phyloP scores from a whole-genome alignment of 2,797 vertebrate species.

The Staurois parvus region DNA sequence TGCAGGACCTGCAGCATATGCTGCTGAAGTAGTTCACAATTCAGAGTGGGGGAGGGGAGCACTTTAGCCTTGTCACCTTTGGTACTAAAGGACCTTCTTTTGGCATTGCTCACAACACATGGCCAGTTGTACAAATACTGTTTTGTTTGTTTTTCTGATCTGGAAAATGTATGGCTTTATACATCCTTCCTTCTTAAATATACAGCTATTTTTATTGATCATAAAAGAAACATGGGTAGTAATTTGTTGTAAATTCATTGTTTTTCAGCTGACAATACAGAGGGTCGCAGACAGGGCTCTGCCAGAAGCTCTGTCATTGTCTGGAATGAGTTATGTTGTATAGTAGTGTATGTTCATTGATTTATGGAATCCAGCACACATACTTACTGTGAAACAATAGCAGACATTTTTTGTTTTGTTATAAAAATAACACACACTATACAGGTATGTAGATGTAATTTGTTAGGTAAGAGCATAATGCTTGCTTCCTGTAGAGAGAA shows the following conservation, averaged over 20 bases:
- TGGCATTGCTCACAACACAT: not conserved
- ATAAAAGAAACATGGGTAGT: not conserved
- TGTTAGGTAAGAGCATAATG: not conserved
- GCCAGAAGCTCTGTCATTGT: not conserved
- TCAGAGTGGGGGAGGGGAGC: no score
- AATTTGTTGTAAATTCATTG: not conserved
- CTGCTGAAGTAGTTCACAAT: no score
- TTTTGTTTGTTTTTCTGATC: not conserved
- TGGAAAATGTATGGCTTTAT: not conserved
- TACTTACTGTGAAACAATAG: not conserved
- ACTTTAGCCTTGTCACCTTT: no score
- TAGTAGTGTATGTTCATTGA: not conserved
- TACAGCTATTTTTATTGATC: not conserved
- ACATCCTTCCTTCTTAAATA: not conserved
- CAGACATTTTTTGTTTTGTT: not conserved
- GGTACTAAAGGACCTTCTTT: no score
- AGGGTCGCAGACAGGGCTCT: not conserved
- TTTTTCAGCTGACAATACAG: not conserved
- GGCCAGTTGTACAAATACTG: not conserved
- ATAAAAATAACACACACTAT: not conserved
- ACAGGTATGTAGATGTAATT: not conserved
- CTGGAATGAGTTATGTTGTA: not conserved
- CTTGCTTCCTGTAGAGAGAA: not conserved
- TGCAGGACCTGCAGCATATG: no score
- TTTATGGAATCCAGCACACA: not conserved